Conservation (phyloP, 2,797 vertebrate species). For the Trachurus trachurus region DNA sequence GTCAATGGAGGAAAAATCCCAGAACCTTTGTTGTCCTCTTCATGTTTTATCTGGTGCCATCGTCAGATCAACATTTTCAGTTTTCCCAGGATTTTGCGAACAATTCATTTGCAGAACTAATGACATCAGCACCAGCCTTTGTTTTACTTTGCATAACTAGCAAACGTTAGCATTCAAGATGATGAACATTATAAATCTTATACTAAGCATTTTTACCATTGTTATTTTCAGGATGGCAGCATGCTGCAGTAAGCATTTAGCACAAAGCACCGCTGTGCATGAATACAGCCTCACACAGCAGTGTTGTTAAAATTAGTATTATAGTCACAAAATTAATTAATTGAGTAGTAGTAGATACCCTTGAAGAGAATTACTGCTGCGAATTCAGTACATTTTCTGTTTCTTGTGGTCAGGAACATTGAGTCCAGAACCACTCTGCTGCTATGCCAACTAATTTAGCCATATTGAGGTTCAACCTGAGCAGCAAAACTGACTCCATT, state of each 20-base stretch:
- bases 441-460: background rate
- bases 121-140: background rate
- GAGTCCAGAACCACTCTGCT: background rate
- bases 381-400: background rate
- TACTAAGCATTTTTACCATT: background rate
- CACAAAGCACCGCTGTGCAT: background rate
- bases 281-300: background rate
- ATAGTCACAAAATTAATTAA: constrained; percentile 5
- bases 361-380: background rate
- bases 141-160: background rate
- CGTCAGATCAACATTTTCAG: no score
- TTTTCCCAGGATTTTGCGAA: background rate
- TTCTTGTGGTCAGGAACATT: background rate
- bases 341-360: background rate
- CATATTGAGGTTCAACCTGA: background rate
- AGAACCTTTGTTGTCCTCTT: no score
- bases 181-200: background rate
- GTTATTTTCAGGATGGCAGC: background rate
- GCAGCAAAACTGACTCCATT: constrained; percentile 11
- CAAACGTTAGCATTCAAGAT: background rate
- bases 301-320: background rate
- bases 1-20: background rate
- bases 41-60: no score
- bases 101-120: no score
- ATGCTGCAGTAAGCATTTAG: background rate